Conservation (phyloP, 2,888 invertebrate genomes). For the Chalcis sispes region DNA sequence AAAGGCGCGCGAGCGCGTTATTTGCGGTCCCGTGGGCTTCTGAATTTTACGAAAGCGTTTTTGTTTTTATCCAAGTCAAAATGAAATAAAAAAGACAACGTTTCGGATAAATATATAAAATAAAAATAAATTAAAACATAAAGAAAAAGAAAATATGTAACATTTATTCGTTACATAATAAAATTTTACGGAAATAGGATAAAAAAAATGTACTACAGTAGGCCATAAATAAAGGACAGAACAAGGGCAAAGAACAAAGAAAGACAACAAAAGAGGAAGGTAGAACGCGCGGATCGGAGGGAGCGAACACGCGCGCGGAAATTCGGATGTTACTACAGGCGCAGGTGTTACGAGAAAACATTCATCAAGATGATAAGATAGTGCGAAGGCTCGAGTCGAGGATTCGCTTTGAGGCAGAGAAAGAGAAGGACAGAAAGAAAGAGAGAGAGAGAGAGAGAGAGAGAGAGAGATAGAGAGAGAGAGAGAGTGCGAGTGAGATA, state of each 20-base stretch:
- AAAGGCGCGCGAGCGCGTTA: too few relatives aligned
- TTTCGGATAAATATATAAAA: background rate
- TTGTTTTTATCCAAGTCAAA: too few relatives aligned
- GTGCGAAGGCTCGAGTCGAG: slow-evolving; percentile 45
- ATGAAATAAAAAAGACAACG: too few relatives aligned
- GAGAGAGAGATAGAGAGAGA: slow-evolving; percentile 60
- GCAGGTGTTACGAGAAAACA: slow-evolving; percentile 73
- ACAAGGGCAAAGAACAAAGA: slow-evolving; percentile 11
- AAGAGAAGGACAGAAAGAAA: slow-evolving; percentile 56
- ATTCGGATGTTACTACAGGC: slow-evolving; percentile 67
- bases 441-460: slow-evolving; percentile 53
- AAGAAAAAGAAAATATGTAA: background rate
- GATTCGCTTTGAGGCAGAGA: slow-evolving; percentile 45
- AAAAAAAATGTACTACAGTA: too few relatives aligned
- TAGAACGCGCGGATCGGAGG: slow-evolving; percentile 53
- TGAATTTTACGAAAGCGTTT: too few relatives aligned
- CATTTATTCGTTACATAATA: too few relatives aligned
- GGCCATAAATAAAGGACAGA: slow-evolving; percentile 21
- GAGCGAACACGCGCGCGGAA: slow-evolving; percentile 60
- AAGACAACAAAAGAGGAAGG: slow-evolving; percentile 10
- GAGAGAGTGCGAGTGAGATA: slow-evolving; percentile 44
- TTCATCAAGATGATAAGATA: slow-evolving; percentile 72
- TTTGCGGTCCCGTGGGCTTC: too few relatives aligned
- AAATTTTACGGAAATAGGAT: too few relatives aligned
- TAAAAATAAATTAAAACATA: background rate